Evolutionary conservation across 1,140 invertebrate species (phyloP), one percentile per base, ranked within the genome.

Genomic region (Teleogryllus occipitalis): DNA sequence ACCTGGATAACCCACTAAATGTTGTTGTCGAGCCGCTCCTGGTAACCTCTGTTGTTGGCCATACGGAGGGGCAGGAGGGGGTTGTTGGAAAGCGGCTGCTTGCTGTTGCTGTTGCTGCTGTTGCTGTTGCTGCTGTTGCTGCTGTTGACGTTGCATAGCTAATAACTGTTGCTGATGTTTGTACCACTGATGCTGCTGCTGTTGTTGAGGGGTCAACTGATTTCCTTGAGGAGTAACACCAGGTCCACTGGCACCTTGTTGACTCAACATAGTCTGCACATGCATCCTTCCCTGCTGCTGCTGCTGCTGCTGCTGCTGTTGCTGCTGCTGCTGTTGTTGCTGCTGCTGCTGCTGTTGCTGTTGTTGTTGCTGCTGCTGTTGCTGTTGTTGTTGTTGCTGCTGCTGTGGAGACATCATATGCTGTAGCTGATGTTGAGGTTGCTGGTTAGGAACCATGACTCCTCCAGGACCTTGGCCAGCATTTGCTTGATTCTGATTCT

Each of bases 381-480:
- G 84, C 74, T 85, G 82, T 48, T 82, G 81, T 48, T 83, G 83
- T 18, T 85, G 83, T 54, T 85, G 83, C 46, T 83, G 83, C 80
- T 86, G 85, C 83, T 90, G 89, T 81, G 89, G 89, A 15, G 87
- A 87, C 81, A 90, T 83, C 85, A 90, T 89, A 81, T 89, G 85
- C 81, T 88, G 87, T 82, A 78, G 82, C 78, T 83, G 81, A 81
- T 85, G 83, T 80, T 84, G 83, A 76, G 82, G 83, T 39, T 78
- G 78, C 78, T 77, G 75, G 7, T 49, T 46, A 8, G 79, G 77
- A 18, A 72, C 74, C 76, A 77, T 77, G 8, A 46, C 39, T 8
- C 48, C 75, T 65, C 75, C 48, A 1, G 18, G n/a, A 3, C 14
- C 12, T 39, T 65, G 47, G 8, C 46, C 73, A 10, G 48, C 75